Conservation (phyloP, 2,797 vertebrate species). For the Heteromormyrus szaboi region DNA sequence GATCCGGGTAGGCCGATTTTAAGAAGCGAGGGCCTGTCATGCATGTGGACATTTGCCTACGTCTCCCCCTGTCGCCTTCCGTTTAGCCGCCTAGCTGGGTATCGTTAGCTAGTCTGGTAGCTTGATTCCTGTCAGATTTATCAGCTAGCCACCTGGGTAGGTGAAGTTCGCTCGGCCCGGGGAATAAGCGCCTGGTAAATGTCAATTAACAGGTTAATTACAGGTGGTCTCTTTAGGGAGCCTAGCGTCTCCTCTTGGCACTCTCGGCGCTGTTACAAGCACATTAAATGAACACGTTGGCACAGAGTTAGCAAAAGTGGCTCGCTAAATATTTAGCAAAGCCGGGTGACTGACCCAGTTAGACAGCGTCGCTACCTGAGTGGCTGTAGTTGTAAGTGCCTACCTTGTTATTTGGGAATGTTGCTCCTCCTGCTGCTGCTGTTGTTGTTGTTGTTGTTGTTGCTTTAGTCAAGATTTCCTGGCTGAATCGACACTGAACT, state of each 20-base stretch:
- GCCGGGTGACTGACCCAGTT: background rate
- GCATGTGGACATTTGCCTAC: background rate
- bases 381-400: background rate
- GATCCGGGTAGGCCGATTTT: constrained; percentile 43
- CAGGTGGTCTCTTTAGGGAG: background rate
- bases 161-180: background rate
- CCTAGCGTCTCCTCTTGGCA: background rate
- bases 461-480: background rate
- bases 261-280: background rate
- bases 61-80: background rate
- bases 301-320: background rate
- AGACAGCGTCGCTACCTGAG: background rate
- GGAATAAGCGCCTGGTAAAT: background rate
- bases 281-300: background rate
- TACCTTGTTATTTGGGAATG: background rate
- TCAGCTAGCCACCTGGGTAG: background rate
- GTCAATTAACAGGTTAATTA: background rate
- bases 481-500: background rate
- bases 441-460: background rate
- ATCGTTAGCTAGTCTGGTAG: background rate
- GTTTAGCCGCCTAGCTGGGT: background rate
- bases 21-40: background rate
- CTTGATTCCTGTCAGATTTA: background rate
- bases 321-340: background rate
- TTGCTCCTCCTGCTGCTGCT: background rate